Base-by-base conservation (phyloP, 2,888 invertebrate genomes). In the Balanococcus diminutus region DNA sequence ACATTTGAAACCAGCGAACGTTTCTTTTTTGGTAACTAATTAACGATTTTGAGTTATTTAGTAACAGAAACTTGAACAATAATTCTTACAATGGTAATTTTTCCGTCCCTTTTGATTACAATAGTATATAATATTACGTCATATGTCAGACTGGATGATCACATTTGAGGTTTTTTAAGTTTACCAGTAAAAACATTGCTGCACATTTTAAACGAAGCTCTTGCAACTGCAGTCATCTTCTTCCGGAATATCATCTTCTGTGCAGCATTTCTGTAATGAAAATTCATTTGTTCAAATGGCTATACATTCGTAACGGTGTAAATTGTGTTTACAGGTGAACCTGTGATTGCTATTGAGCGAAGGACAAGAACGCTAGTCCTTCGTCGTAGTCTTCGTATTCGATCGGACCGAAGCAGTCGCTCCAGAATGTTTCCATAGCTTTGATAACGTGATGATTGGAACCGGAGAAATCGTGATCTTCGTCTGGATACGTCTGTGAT, bases 361-460 rank as follows among this genome's bases (percentile, higher is more conserved):
- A 92, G 0, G 92, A 91, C 89, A 92, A 92, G 46, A 92, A 90
- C 83, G 89, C 89, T 0, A 92, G 91, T 0, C 92, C 92, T 22
- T 93, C 91, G 89, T 94, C 94, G 94, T 94, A 94, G 89, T 94
- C 94, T 25, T 92, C 93, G 86, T 93, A 92, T 87, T 94, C 93
- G 25, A 93, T 91, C 0, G 93, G 93, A 0, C 94, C 95, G 89
- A 96, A 96, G 89, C 95, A 95, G 87, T 96, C 95, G 90, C 95
- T 94, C 89, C 96, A 93, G 91, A 96, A 97, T 89, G 94, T 93
- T 90, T 96, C 96, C 92, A 97, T 94, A 11, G 95, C 94, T 89
- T 93, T 93, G 91, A 95, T 95, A 86, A 96, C 92, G 89, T 97
- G 97, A 86, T 94, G 91, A 82, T 92, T 91, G 0, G 95, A 94